These are phyloP conservation scores for Epinephelus malabaricus DNA, from an alignment of 2,797 vertebrate genomes.

Conservation along the genomic window DNA sequence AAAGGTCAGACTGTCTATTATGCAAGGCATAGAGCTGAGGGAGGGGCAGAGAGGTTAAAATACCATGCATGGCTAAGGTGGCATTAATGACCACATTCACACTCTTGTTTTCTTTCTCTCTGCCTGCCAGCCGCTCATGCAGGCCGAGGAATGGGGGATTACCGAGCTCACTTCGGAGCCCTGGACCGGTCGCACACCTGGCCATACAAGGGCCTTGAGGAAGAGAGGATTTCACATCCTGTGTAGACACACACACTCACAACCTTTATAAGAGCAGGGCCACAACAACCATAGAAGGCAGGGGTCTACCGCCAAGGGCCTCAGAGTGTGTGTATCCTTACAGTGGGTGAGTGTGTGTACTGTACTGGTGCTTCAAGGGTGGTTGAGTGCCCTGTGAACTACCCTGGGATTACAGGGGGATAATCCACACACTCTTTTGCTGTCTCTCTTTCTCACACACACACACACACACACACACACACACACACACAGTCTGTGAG, in stretches of 20 bases:
- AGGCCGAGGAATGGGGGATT: constrained; percentile 75
- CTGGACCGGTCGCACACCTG: constrained; percentile 62
- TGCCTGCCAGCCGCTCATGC: constrained; percentile 74
- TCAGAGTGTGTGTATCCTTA: constrained; percentile 45
- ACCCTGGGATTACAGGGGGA: constrained; percentile 61
- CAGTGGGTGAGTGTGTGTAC: constrained; percentile 26
- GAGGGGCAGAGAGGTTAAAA: constrained; percentile 59
- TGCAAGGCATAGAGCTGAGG: constrained; percentile 26
- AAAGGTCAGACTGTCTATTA: constrained; percentile 55
- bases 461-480: constrained; percentile 12
- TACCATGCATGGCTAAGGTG: constrained; percentile 61
- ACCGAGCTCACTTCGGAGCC: constrained; percentile 62
- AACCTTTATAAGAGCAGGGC: constrained; percentile 48
- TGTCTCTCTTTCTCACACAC: not conserved
- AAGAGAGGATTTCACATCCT: constrained; percentile 56
- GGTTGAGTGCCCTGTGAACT: constrained; percentile 62
- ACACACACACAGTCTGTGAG: not conserved
- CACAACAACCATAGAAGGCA: constrained; percentile 82
- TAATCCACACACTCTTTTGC: constrained; percentile 45
- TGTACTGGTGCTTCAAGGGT: constrained; percentile 61
- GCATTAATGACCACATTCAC: constrained; percentile 69
- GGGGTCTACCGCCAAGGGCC: constrained; percentile 64
- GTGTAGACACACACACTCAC: constrained; percentile 47
- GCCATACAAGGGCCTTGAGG: constrained; percentile 81
- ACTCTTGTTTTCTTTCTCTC: constrained; percentile 41